These are phyloP conservation scores for Dicrostonyx torquatus DNA, from an alignment of 2,797 vertebrate species.

Conservation along the genomic window DNA sequence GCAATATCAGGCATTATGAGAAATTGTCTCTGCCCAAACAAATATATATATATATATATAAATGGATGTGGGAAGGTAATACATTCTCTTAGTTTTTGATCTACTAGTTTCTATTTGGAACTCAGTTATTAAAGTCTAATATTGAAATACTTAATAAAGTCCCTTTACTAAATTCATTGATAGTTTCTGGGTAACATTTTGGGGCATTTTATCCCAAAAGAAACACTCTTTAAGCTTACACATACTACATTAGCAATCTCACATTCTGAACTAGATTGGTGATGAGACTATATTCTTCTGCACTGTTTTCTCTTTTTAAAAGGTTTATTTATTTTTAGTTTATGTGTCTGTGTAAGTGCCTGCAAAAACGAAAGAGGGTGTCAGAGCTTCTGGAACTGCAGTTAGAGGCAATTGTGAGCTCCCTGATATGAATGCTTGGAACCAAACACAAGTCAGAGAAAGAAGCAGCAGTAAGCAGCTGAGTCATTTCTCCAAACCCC, in stretches of 20 bases:
- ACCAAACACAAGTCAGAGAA: neutral
- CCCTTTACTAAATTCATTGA: constrained; percentile 17
- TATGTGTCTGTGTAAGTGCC: neutral
- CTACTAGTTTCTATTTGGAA: neutral
- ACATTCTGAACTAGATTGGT: neutral
- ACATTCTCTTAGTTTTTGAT: neutral
- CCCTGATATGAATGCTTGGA: neutral
- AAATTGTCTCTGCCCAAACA: neutral
- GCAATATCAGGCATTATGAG: neutral
- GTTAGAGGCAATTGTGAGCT: neutral
- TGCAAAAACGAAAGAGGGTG: neutral
- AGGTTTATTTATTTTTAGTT: neutral
- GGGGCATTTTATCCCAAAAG: neutral
- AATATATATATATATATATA: neutral
- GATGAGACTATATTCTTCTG: neutral
- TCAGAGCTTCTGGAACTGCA: too few relatives aligned
- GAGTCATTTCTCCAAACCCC: neutral
- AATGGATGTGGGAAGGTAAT: neutral
- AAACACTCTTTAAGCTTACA: constrained; percentile 24
- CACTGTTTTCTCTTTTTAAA: neutral
- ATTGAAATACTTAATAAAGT: constrained; percentile 29
- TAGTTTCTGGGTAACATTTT: neutral
- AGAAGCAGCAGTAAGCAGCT: neutral
- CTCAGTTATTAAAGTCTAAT: constrained; percentile 37
- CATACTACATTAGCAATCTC: neutral